Base-by-base conservation (phyloP, 2,113 vertebrate genomes). In the Chionodraco myersi region DNA sequence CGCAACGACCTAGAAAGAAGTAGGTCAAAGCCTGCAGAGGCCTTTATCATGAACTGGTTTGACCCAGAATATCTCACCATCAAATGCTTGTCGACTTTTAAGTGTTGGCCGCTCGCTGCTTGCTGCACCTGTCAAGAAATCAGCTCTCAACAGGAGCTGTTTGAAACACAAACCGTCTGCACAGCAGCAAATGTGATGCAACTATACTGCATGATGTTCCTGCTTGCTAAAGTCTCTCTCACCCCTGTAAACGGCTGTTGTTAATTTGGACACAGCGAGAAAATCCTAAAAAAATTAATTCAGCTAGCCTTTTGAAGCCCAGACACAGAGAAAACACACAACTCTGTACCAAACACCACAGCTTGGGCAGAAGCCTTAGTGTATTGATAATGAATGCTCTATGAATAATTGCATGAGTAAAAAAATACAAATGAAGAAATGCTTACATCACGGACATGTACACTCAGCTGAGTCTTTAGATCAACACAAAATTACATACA, bases 371-470 rank as follows among this genome's bases (percentile, higher is more conserved):
- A 60, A 87, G 87, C 79, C 79, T 74, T 58, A 60, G 67, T 88
- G 76, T 86, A 86, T 89, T 88, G 75, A 85, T 89, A 86, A 89
- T 84, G 82, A 86, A 83, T 86, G 81, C 62, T 86, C 86, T 82
- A 83, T 86, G 80, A 90, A 70, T 90, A 80, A 91, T 79, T 72
- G 85, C 84, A 91, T 89, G 89, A 75, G 88, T 92, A 81, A 88
- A 92, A 93, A 93, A 91, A 91, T 88, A 91, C 89, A 91, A 90
- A 90, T 85, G 80, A 71, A 82, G 76, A 82, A 57, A 91, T 88
- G 86, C 58, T 78, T 82, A 89, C 90, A 89, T 86, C 89, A 92
- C 90, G 86, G 82, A 91, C 86, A 78, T 77, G 71, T 89, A 91
- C 80, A 91, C 68, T 81, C 77, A 86, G 82, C 74, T 10, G 78